These are phyloP conservation scores for Margarornis squamiger DNA, from an alignment of 2,797 vertebrate genomes.

Conservation along the genomic window DNA sequence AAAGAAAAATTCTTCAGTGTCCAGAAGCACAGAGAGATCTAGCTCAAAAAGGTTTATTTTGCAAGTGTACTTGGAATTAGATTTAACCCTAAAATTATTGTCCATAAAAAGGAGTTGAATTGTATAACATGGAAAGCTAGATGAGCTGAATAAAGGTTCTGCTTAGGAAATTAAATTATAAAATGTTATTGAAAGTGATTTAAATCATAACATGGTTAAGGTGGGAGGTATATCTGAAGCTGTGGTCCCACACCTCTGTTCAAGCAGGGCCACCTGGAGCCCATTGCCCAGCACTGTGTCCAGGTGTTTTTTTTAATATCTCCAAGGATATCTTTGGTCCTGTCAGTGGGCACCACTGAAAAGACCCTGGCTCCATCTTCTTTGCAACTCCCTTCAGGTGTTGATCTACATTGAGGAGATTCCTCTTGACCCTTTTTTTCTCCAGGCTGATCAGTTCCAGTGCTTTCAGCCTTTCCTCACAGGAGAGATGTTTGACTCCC, in stretches of 20 bases:
- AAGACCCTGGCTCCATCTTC: neutral
- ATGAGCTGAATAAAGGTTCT: neutral
- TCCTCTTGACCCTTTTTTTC: neutral
- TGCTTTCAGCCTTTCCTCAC: neutral
- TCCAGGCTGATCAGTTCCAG: neutral
- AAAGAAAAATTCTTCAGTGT: neutral
- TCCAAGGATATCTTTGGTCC: neutral
- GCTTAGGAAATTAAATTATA: neutral
- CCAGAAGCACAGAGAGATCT: neutral
- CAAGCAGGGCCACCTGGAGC: neutral
- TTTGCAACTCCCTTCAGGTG: neutral
- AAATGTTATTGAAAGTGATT: neutral
- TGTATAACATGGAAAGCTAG: neutral
- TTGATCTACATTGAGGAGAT: neutral
- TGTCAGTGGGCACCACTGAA: neutral
- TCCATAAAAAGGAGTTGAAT: neutral
- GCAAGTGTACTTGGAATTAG: neutral
- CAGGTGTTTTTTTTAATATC: neutral
- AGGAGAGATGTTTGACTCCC: neutral
- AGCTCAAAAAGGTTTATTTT: neutral
- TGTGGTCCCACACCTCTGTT: neutral
- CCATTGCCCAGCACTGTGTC: neutral
- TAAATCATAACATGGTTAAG: neutral
- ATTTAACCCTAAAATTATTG: neutral
- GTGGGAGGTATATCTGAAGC: neutral